Percentiles rank a stretch among this genome's conserved stretches.
phyloP scores from a whole-genome alignment of 1,140 invertebrate genomes.

The Hyphantria cunea region DNA sequence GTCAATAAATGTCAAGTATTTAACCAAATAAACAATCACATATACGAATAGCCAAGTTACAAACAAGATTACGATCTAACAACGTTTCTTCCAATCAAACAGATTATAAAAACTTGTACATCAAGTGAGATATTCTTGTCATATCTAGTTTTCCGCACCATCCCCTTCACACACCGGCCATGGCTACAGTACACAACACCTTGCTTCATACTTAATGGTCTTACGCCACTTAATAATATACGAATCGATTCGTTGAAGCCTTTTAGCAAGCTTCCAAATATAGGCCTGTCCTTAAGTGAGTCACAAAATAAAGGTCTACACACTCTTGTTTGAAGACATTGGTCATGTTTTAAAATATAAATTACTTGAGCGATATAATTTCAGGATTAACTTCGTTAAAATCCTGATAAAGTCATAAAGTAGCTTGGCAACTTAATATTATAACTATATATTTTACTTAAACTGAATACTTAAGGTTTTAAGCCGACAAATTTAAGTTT shows the following conservation, averaged over 20 bases:
- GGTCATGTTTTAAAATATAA: background rate
- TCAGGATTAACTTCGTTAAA: too few relatives aligned
- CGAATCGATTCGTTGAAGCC: constrained; percentile 2
- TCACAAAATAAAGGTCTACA: background rate
- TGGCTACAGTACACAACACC: background rate
- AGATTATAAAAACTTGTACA: constrained; percentile 12
- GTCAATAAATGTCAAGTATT: too few relatives aligned
- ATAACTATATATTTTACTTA: too few relatives aligned
- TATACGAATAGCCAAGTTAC: background rate
- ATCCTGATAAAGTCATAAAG: background rate
- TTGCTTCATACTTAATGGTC: constrained; percentile 1
- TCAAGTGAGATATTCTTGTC: constrained; percentile 5
- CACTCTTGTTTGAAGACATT: background rate
- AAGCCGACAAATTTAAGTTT: too few relatives aligned
- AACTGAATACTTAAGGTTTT: too few relatives aligned
- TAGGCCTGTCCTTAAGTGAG: constrained; percentile 6
- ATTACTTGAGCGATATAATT: background rate
- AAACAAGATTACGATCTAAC: background rate
- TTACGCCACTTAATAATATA: constrained; percentile 4
- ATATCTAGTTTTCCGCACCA: constrained; percentile 11
- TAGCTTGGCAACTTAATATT: too few relatives aligned
- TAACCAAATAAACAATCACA: too few relatives aligned
- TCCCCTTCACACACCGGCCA: constrained; percentile 2
- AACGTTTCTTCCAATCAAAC: constrained; percentile 1
- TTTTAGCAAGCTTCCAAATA: constrained; percentile 8